Evolutionary conservation across 2,113 vertebrate species (phyloP).

Genomic region (Erinaceus europaeus): DNA sequence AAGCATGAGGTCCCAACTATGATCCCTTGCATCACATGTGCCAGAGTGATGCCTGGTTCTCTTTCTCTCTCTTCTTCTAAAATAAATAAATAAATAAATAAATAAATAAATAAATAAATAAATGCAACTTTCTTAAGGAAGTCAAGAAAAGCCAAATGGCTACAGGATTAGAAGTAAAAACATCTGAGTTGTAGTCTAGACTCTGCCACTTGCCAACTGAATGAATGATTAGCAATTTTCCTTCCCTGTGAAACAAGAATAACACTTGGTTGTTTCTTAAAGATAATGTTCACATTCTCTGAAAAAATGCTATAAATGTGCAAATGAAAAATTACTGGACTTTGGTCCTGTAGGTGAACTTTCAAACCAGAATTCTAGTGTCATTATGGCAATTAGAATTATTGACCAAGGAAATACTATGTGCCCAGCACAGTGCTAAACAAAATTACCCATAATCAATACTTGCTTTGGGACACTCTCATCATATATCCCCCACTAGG

Average conservation of each 20-base stretch:
- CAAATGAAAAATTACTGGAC: not conserved
- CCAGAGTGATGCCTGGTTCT: no score
- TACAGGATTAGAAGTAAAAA: not conserved
- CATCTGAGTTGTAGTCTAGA: not conserved
- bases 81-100: no score
- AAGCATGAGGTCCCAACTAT: no score
- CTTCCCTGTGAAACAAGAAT: not conserved
- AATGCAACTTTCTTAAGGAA: no score
- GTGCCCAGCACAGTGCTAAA: conserved; percentile 1
- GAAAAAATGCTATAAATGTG: not conserved
- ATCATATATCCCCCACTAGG: not conserved
- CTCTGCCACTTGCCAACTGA: not conserved
- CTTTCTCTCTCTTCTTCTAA: no score
- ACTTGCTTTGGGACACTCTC: not conserved
- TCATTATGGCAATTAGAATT: not conserved
- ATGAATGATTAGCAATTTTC: not conserved
- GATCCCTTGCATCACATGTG: no score
- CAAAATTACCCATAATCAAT: not conserved
- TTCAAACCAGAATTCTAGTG: not conserved
- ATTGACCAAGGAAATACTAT: not conserved
- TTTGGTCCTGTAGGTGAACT: not conserved
- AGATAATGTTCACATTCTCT: conserved; percentile 3
- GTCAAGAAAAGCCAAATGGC: not conserved
- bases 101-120: no score
- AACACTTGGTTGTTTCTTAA: not conserved